Evolutionary conservation across 1,140 invertebrate genomes (phyloP).

Genomic region (Camponotus floridanus): DNA sequence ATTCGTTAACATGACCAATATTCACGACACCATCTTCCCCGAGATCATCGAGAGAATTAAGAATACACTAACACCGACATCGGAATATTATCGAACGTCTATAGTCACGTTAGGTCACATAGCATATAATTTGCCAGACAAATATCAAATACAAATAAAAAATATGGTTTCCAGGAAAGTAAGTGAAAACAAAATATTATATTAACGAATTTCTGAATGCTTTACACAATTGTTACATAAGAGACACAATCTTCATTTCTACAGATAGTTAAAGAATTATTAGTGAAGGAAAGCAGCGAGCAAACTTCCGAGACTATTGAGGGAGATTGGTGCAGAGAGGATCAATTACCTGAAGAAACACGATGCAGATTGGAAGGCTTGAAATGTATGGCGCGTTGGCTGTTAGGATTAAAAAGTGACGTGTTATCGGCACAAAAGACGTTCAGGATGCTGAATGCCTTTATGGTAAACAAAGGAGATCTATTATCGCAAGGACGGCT

Average conservation of each 20-base stretch:
- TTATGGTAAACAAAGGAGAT: constrained; percentile 96
- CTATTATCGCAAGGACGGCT: constrained; percentile 91
- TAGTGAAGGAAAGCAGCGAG: constrained; percentile 93
- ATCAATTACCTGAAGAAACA: constrained; percentile 95
- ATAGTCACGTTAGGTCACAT: constrained; percentile 98
- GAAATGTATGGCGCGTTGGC: constrained; percentile 98
- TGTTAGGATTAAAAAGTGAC: constrained; percentile 96
- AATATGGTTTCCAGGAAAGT: constrained; percentile 97
- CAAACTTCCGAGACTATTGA: constrained; percentile 85
- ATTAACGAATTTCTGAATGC: background rate
- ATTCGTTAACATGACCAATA: constrained; percentile 93
- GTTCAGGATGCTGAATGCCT: constrained; percentile 96
- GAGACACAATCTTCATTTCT: constrained; percentile 63
- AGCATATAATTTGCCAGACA: constrained; percentile 95
- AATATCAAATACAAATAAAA: constrained; percentile 96
- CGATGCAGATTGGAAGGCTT: constrained; percentile 97
- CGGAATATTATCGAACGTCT: constrained; percentile 95
- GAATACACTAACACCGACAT: constrained; percentile 91
- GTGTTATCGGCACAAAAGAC: constrained; percentile 97
- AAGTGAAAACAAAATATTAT: constrained; percentile 62
- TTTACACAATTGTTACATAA: background rate
- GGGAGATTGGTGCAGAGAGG: constrained; percentile 95
- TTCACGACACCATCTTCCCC: constrained; percentile 93
- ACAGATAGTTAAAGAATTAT: constrained; percentile 96
- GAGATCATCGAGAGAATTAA: constrained; percentile 95